Evolutionary conservation across 2,888 invertebrate genomes (phyloP), one percentile per base, ranked within the genome.

Genomic region (Chymomyza fuscimana): DNA sequence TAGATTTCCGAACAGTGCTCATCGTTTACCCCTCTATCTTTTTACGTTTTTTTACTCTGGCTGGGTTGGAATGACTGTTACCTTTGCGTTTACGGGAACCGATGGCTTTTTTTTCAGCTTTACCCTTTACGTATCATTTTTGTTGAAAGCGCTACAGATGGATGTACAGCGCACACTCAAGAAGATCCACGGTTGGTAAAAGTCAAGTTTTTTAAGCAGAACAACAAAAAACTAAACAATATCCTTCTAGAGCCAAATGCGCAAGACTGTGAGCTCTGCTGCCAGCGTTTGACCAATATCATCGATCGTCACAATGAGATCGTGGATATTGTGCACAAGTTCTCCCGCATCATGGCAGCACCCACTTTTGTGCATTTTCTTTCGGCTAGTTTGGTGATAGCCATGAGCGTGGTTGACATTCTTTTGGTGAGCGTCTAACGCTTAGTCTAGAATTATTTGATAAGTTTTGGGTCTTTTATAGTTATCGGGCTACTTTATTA

Each of bases 291-390:
- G 32, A 9, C 16, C 4, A 16, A 36, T 16, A 61, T 61, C 32
- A 61, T 61, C 16, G 15, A 61, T 29, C 32, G 61, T 6, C 16
- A 61, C 36, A 29, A 36, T 16, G 61, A 61, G 32, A 36, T 61
- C 15, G 32, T 32, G 32, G 61, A 61, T 15, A 61, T 61, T 61
- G 61, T 61, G 29, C 29, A 16, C n/a, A 16, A 61, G 29, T 61
- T 61, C 32, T 61, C 61, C 1, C 32, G 32, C 12, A 36, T 61
- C 10, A 61, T 61, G 61, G 61, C 61, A 16, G 15, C 36, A 40
- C 36, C 61, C 19, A 61, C 61, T 4, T 40, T 61, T 40, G 36
- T 61, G n/a, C 61, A 61, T 16, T 61, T 61, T 16, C 12, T 61
- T 32, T 61, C 61, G 16, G 29, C 61, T 3, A 61, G 61, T 36